phyloP scores from a whole-genome alignment of 2,113 vertebrate genomes.

The Podarcis raffonei region DNA sequence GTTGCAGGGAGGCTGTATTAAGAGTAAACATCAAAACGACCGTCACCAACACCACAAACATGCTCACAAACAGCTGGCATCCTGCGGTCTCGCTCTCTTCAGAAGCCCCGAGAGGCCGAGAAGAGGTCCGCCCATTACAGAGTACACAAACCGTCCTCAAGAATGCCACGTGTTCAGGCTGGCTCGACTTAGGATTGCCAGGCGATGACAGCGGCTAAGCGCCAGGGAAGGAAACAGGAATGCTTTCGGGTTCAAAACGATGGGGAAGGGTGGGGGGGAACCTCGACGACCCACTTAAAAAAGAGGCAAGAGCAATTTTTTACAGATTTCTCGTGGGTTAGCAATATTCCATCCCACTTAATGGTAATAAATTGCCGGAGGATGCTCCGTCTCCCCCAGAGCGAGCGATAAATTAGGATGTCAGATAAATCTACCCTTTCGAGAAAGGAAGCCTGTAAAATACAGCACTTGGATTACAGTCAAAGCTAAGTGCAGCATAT shows the following conservation, averaged over 20 bases:
- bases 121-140: neutral
- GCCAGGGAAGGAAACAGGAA: neutral
- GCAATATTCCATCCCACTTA: conserved; percentile 12
- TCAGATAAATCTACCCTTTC: neutral
- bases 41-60: neutral
- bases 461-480: conserved; percentile 4
- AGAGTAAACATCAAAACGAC: conserved; percentile 44
- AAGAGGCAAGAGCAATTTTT: conserved; percentile 6
- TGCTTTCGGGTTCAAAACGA: neutral
- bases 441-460: neutral
- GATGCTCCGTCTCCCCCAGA: neutral
- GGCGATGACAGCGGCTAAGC: neutral
- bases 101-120: rapidly evolving
- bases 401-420: neutral
- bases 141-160: neutral
- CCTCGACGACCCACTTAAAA: neutral
- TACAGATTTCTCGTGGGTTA: neutral
- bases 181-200: neutral
- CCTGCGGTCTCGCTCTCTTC: neutral
- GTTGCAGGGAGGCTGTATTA: conserved; percentile 29
- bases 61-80: conserved; percentile 45
- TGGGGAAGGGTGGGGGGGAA: too few species aligned
- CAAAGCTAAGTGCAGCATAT: neutral
- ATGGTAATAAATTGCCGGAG: neutral
- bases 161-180: neutral